phyloP scores from a whole-genome alignment of 2,888 invertebrate species.

The Biston betularia region DNA sequence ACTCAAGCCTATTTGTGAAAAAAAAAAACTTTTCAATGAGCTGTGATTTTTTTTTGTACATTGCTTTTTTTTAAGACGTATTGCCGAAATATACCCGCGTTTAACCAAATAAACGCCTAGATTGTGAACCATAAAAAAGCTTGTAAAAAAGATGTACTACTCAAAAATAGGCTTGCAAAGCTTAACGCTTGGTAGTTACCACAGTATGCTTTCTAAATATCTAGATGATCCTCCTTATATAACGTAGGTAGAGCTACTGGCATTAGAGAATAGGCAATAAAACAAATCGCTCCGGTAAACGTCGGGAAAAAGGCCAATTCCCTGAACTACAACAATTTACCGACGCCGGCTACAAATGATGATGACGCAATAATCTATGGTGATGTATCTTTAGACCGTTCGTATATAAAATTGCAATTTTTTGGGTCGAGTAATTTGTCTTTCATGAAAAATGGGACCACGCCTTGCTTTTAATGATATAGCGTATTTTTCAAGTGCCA shows the following conservation, averaged over 20 bases:
- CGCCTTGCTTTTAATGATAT: constrained; percentile 2
- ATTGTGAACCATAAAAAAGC: too few species aligned
- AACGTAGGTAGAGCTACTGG: not conserved
- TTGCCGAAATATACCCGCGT: too few species aligned
- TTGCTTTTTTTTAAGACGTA: too few species aligned
- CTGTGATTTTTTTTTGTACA: too few species aligned
- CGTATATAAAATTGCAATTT: constrained; percentile 31
- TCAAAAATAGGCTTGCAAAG: too few species aligned
- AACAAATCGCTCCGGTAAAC: constrained; percentile 48
- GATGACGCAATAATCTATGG: constrained; percentile 51
- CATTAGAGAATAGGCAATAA: constrained; percentile 38
- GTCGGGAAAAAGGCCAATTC: constrained; percentile 48
- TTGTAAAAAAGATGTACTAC: too few species aligned
- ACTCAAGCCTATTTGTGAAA: too few species aligned
- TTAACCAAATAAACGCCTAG: too few species aligned
- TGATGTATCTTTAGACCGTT: constrained; percentile 37
- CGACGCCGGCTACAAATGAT: constrained; percentile 52
- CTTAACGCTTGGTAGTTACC: too few species aligned
- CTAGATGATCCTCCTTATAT: not conserved
- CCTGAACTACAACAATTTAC: constrained; percentile 58
- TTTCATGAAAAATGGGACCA: not conserved
- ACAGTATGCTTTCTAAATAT: too few species aligned
- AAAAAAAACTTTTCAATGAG: too few species aligned
- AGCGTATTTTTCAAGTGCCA: too few species aligned
- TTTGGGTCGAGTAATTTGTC: constrained; percentile 36